Evolutionary conservation across 2,113 vertebrate species (phyloP).

Genomic region (Mustela nigripes): DNA sequence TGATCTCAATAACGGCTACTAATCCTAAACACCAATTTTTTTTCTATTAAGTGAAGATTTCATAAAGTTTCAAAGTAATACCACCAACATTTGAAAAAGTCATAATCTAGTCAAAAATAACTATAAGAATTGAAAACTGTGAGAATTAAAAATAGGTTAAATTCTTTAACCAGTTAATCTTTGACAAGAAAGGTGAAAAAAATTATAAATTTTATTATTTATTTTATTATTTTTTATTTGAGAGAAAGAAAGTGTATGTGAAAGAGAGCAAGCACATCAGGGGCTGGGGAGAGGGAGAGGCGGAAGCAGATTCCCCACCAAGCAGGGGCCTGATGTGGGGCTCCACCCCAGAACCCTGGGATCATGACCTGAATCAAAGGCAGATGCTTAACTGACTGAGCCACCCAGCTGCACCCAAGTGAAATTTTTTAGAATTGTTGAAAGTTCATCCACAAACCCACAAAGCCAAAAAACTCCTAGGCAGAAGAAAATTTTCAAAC

Average conservation of each 20-base stretch:
- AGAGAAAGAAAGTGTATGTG: background rate
- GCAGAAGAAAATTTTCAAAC: constrained; percentile 5
- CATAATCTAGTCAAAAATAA: constrained; percentile 54
- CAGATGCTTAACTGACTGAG: background rate
- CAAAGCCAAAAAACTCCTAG: background rate
- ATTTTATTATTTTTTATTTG: background rate
- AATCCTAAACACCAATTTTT: background rate
- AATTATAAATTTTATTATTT: background rate
- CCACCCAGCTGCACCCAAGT: background rate
- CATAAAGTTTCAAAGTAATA: background rate
- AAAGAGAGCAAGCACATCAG: background rate
- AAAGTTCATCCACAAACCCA: constrained; percentile 57
- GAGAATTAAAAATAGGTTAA: background rate
- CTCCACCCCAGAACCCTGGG: background rate
- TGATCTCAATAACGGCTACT: background rate
- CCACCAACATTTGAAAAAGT: constrained; percentile 45
- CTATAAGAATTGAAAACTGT: background rate
- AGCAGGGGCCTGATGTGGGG: background rate
- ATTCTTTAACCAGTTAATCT: constrained; percentile 14
- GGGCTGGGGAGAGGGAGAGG: background rate
- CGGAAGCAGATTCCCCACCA: background rate
- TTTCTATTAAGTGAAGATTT: constrained; percentile 26
- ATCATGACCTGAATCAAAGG: background rate
- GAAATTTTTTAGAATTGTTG: background rate
- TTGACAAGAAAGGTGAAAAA: background rate